Evolutionary conservation across 2,888 invertebrate genomes (phyloP), one percentile per base, ranked within the genome.

Genomic region (Eumacrocentrus americanus): DNA sequence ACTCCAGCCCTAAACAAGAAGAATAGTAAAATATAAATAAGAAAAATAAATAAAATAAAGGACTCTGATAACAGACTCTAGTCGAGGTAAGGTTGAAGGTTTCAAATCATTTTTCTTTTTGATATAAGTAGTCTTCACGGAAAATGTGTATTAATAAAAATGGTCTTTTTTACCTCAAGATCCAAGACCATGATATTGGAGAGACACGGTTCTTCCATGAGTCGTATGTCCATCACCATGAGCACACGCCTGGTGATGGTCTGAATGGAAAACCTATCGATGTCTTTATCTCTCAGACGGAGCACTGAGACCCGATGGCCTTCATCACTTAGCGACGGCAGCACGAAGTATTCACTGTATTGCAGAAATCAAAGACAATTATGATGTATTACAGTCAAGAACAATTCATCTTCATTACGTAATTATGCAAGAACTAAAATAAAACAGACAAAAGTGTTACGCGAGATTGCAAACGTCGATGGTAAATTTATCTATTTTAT

Each of bases 181-280:
- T 81, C 80, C n/a, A 80, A 56, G 22, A 80, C 54, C 76, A 80
- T 78, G 12, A 81, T 67, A 55, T 73, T 72, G 12, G 78, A 78
- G 25, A 81, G 64, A 60, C 76, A 76, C 16, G 70, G 60, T 67
- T 81, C 81, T 56, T 79, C 80, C 18, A 71, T 62, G 16, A 81
- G 62, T 50, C 81, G 74, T 56, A 69, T 65, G 54, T 81, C 81
- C 67, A 78, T 68, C 3, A 78, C 72, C 80, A 81, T 81, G 14
- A 81, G 66, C 22, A 80, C 71, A 9, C 81, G 74, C 65, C 73
- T 75, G 1, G 74, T 67, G 40, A 78, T 64, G 1, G 72, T 64
- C 57, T 73, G 73, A 1, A 81, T 47, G 5, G 76, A 76, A 66
- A 81, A 81, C 29, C 70, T 75, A 3, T 80, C 78, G 9, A 76